These are phyloP conservation scores for Tineola bisselliella DNA, from an alignment of 2,888 invertebrate species.

Conservation along the genomic window DNA sequence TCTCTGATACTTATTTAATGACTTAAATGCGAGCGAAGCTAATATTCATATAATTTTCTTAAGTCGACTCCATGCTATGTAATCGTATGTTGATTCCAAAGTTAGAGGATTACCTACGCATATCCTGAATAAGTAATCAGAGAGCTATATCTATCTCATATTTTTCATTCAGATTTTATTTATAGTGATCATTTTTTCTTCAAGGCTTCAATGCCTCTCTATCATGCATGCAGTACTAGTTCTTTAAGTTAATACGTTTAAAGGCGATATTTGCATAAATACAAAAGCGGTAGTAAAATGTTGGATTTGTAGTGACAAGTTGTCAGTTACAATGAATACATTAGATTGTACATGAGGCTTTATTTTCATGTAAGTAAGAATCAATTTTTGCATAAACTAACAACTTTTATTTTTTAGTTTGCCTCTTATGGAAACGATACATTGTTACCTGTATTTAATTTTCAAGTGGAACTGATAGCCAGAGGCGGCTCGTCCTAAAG, in stretches of 20 bases:
- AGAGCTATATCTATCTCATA: constrained; percentile 28
- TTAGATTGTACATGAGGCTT: too few relatives aligned
- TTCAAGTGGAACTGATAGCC: too few relatives aligned
- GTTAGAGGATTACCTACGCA: constrained; percentile 26
- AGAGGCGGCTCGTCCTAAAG: too few relatives aligned
- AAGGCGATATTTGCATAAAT: neutral
- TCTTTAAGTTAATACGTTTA: neutral
- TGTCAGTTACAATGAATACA: neutral
- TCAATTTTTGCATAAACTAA: too few relatives aligned
- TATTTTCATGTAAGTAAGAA: too few relatives aligned
- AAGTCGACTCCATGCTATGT: constrained; percentile 23
- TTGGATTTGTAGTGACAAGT: neutral
- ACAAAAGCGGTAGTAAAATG: neutral
- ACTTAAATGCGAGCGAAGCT: too few relatives aligned
- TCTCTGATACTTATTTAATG: too few relatives aligned
- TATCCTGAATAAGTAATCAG: constrained; percentile 23
- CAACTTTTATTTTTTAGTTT: too few relatives aligned
- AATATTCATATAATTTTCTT: too few relatives aligned
- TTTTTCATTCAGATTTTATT: constrained; percentile 31
- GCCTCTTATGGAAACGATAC: too few relatives aligned
- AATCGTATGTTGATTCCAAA: constrained; percentile 17
- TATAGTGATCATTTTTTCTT: constrained; percentile 12
- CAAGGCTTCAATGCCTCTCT: neutral
- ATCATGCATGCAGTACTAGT: neutral
- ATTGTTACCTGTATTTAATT: too few relatives aligned